Evolutionary conservation across 1,140 invertebrate species (phyloP).

Genomic region (Pachyrhynchus sulphureomaculatus): DNA sequence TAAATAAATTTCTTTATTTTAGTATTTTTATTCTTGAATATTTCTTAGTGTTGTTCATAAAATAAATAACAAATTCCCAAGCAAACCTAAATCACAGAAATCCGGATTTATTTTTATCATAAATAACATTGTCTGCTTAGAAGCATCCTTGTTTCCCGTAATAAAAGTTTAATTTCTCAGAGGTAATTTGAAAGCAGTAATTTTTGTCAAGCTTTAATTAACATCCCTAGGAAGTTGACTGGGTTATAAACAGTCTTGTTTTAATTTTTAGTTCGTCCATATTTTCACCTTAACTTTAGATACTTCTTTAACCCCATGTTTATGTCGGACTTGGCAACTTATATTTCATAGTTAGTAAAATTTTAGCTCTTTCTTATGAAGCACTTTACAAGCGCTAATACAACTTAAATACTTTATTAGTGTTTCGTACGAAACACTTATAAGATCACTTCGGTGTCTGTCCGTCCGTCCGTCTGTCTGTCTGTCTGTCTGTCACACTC

Average conservation of each 20-base stretch:
- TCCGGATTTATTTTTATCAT: not conserved
- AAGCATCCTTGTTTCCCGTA: constrained; percentile 20
- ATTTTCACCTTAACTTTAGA: constrained; percentile 38
- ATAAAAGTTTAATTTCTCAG: constrained; percentile 39
- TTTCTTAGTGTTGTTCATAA: too few relatives aligned
- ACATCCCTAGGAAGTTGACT: constrained; percentile 34
- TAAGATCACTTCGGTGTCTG: too few relatives aligned
- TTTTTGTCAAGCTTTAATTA: constrained; percentile 42
- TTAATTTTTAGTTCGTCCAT: constrained; percentile 39
- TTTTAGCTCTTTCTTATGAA: too few relatives aligned
- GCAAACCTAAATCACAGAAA: too few relatives aligned
- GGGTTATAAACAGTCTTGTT: constrained; percentile 37
- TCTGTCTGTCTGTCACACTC: too few relatives aligned
- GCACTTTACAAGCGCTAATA: too few relatives aligned
- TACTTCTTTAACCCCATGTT: constrained; percentile 31
- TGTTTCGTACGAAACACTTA: too few relatives aligned
- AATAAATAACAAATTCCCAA: too few relatives aligned
- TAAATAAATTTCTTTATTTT: too few relatives aligned
- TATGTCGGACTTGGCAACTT: not conserved
- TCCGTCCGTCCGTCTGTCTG: too few relatives aligned
- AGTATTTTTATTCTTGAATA: too few relatives aligned
- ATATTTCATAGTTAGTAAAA: not conserved
- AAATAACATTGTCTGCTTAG: not conserved
- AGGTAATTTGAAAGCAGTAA: constrained; percentile 40
- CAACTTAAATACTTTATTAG: too few relatives aligned